Conservation (phyloP, 2,113 vertebrate genomes). For the Mobula birostris region DNA sequence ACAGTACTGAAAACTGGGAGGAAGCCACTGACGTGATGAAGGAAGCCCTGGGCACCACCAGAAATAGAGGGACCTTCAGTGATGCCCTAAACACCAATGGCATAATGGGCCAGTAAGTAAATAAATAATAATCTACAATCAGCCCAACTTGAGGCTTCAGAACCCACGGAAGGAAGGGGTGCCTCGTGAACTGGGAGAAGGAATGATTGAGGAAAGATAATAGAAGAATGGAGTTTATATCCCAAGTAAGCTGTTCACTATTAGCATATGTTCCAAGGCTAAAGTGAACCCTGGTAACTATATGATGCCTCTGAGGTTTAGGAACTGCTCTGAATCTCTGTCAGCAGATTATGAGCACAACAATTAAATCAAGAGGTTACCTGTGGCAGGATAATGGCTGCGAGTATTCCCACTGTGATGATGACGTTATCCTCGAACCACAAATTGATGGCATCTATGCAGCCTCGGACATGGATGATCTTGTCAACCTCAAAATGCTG, state of each 20-base stretch:
- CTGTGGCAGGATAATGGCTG: conserved; percentile 74
- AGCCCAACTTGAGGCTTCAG: not conserved
- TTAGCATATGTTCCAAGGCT: not conserved
- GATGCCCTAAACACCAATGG: too few relatives aligned
- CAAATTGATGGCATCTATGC: conserved; percentile 78
- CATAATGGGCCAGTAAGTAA: too few relatives aligned
- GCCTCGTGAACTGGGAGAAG: not conserved
- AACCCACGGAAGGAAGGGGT: not conserved
- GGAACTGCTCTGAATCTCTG: not conserved
- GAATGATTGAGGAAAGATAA: not conserved
- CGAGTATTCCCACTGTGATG: conserved; percentile 65
- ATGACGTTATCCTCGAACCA: conserved; percentile 82
- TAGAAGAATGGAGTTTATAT: not conserved
- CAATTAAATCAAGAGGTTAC: conserved; percentile 48
- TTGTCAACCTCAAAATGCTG: conserved; percentile 68
- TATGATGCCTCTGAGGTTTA: not conserved
- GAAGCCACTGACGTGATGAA: too few relatives aligned
- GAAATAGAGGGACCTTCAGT: too few relatives aligned
- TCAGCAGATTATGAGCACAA: not conserved
- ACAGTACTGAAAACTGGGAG: too few relatives aligned
- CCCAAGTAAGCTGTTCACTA: not conserved
- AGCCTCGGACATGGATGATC: conserved; percentile 75
- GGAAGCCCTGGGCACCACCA: too few relatives aligned
- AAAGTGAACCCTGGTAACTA: not conserved
- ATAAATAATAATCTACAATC: not conserved